phyloP scores from a whole-genome alignment of 2,113 vertebrate genomes.

The Anguilla rostrata region DNA sequence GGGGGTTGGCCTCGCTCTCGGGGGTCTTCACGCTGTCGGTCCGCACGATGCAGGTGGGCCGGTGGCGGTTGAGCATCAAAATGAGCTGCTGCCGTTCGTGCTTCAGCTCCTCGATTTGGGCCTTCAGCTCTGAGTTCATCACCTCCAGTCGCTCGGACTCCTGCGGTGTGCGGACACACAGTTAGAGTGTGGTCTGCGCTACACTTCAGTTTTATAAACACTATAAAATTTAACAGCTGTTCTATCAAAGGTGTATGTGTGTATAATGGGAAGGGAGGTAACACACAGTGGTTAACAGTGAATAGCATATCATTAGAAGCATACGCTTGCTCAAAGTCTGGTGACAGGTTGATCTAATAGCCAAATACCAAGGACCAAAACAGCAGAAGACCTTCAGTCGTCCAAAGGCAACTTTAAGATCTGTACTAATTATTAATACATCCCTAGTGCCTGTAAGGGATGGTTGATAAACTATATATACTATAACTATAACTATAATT shows the following conservation, averaged over 20 bases:
- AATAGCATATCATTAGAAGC: no score
- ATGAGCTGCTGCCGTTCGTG: constrained; percentile 93
- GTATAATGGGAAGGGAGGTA: no score
- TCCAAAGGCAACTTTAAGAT: no score
- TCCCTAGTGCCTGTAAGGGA: no score
- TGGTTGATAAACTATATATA: no score
- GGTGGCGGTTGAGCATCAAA: constrained; percentile 90
- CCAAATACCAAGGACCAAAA: no score
- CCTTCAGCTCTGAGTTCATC: constrained; percentile 92
- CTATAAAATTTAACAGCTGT: not conserved
- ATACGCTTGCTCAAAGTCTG: no score
- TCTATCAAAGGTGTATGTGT: not conserved
- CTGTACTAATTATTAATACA: no score
- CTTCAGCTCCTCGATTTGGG: constrained; percentile 95
- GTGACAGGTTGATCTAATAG: no score
- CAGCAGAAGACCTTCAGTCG: no score
- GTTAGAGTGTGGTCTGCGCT: not conserved
- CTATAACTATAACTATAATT: no score
- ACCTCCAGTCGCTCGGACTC: constrained; percentile 92
- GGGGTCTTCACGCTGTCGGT: constrained; percentile 90
- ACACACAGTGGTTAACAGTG: no score
- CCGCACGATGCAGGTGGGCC: constrained; percentile 91
- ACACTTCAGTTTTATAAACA: not conserved
- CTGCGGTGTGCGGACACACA: constrained; percentile 55
- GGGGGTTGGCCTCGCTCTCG: constrained; percentile 80